A percentile compares a stretch with the other conserved stretches of the same genome.
phyloP scores from a whole-genome alignment of 2,888 invertebrate genomes.

The Hemithea aestivaria region DNA sequence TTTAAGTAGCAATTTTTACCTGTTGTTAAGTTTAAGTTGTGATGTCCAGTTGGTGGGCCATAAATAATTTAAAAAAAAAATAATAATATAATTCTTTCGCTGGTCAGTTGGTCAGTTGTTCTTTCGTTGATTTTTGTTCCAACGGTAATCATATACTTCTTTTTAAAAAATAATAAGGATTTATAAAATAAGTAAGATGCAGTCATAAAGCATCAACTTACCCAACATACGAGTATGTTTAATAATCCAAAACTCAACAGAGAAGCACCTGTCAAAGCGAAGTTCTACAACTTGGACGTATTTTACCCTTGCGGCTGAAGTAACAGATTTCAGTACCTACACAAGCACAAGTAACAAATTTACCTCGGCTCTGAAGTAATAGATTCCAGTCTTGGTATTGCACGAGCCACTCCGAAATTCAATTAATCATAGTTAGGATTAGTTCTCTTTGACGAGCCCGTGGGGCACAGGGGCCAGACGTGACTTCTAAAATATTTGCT shows the following conservation, averaged over 20 bases:
- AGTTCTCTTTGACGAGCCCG: slow-evolving; percentile 66
- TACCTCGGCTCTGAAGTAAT: slow-evolving; percentile 53
- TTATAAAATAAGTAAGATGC: too few species aligned
- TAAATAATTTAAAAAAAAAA: too few species aligned
- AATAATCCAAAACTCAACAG: slow-evolving; percentile 25
- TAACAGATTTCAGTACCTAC: slow-evolving; percentile 20
- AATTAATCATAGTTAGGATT: slow-evolving; percentile 75
- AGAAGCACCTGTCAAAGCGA: slow-evolving; percentile 45
- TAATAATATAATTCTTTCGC: too few species aligned
- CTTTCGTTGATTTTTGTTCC: too few species aligned
- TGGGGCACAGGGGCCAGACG: slow-evolving; percentile 42
- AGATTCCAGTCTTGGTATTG: slow-evolving; percentile 54
- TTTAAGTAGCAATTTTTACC: too few species aligned
- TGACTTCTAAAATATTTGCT: slow-evolving; percentile 35
- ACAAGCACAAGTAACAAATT: slow-evolving; percentile 6
- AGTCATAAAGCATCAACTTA: too few species aligned
- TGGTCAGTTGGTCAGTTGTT: too few species aligned
- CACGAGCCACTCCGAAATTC: slow-evolving; percentile 64
- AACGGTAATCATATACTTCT: too few species aligned
- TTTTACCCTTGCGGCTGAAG: slow-evolving; percentile 28
- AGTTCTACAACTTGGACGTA: slow-evolving; percentile 46
- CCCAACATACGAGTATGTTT: too few species aligned
- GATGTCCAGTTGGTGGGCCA: too few species aligned
- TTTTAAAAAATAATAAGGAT: too few species aligned
- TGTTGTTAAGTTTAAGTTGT: too few species aligned